Base-by-base conservation (phyloP, 2,888 invertebrate genomes). In the Heliconius hortense region DNA sequence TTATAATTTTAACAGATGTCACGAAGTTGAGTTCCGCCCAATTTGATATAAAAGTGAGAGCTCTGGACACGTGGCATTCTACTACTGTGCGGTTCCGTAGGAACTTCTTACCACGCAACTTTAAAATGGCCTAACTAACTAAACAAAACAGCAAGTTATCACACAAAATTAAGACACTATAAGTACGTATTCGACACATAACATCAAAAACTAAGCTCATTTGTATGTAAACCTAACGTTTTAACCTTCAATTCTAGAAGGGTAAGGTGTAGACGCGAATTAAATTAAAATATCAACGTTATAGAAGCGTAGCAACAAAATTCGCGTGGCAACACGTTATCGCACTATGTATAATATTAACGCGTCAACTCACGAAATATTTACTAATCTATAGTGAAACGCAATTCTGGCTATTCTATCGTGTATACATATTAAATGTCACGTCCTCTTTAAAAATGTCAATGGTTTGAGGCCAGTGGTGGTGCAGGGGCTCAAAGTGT, bases 371-470 rank as follows among this genome's bases (percentile, higher is more conserved):
- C 63, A 74, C 69, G 70, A 74, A 70, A 53, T 69, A 74, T 39
- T 70, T n/a, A 63, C 70, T 70, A 63, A 69, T 21, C 62, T 28
- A 70, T 74, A 70, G 63, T 70, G 63, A 62, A 69, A 26, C 71
- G 39, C 21, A 26, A 21, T 71, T 59, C 43, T 21, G 39, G 39
- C 21, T 69, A 56, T 69, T 56, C n/a, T 31, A 31, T 56, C 21
- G 31, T 15, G 7, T 53, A 53, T 68, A 68, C 18, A 67, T 67
- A 67, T 24, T 48, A 43, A 35, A 48, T 67, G 21, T 10, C 21
- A 24, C 59, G 24, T 70, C 21, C 59, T 70, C 39, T 18, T 68
- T n/a, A 68, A 31, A 48, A 68, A 68, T 48, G 18, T 0, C 7
- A n/a, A 56, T 43, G 15, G 11, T 13, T 43, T 15, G 43, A 43